A percentile compares a stretch with the other conserved stretches of the same genome.
Conservation (phyloP, 2,888 invertebrate species). For the Bellardia pandia region DNA sequence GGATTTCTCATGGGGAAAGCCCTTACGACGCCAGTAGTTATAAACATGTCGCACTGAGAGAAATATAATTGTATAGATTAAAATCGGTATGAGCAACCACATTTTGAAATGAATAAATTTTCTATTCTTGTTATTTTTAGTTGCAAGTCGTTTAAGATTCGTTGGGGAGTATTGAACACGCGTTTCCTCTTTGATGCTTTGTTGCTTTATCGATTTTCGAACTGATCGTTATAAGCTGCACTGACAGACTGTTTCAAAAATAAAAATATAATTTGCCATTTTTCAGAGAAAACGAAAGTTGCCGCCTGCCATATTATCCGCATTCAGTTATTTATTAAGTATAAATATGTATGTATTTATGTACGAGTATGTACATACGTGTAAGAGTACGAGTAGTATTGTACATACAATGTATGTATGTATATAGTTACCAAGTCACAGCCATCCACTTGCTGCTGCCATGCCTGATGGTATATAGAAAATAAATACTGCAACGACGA, state of each 20-base stretch:
- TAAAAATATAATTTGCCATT: constrained; percentile 49
- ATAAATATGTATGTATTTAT: background rate
- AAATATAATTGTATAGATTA: constrained; percentile 77
- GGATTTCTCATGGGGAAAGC: constrained; percentile 79
- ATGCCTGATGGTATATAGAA: constrained; percentile 23
- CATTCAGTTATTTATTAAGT: constrained; percentile 16
- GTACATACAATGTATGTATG: background rate
- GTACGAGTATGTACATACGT: background rate
- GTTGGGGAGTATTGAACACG: background rate
- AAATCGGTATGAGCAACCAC: constrained; percentile 81
- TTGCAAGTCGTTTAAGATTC: constrained; percentile 10
- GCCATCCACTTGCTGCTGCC: constrained; percentile 18
- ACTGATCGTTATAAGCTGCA: constrained; percentile 60
- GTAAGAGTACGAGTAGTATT: background rate
- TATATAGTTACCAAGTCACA: background rate
- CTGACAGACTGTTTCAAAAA: constrained; percentile 61
- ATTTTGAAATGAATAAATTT: constrained; percentile 71
- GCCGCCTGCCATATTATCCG: constrained; percentile 41
- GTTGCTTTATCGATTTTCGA: constrained; percentile 32
- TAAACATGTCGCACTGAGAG: constrained; percentile 80
- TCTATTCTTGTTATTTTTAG: background rate
- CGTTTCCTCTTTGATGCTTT: background rate
- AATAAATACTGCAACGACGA: background rate
- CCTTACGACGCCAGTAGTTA: constrained; percentile 80
- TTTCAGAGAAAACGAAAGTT: constrained; percentile 65